phyloP scores from a whole-genome alignment of 1,140 invertebrate species.

The Homalodisca vitripennis region DNA sequence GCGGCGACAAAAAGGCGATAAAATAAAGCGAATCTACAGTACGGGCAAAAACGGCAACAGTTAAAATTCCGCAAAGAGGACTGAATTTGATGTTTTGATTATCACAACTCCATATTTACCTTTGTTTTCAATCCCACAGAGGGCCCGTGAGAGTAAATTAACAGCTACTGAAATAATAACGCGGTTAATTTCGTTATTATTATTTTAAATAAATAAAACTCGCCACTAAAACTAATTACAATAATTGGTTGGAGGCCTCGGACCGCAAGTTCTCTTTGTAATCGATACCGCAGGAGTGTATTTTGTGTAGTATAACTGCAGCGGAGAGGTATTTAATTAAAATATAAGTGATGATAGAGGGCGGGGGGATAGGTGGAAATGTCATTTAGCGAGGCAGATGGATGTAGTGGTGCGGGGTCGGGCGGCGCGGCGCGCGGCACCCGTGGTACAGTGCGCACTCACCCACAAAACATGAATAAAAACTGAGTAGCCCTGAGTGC shows the following conservation, averaged over 20 bases:
- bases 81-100: too few relatives aligned
- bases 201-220: neutral
- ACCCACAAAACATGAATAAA: slow-evolving; percentile 11
- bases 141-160: too few relatives aligned
- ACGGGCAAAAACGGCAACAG: too few relatives aligned
- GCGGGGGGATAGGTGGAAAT: slow-evolving; percentile 8
- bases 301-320: neutral
- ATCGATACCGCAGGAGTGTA: neutral
- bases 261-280: neutral
- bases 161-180: too few relatives aligned
- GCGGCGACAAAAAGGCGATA: too few relatives aligned
- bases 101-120: too few relatives aligned
- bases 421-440: too few relatives aligned
- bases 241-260: neutral
- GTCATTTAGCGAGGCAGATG: slow-evolving; percentile 6
- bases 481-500: neutral
- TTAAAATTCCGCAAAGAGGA: too few relatives aligned
- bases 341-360: neutral
- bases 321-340: slow-evolving; percentile 15
- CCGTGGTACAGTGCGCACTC: neutral
- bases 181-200: too few relatives aligned
- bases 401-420: neutral
- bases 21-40: too few relatives aligned
- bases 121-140: too few relatives aligned
- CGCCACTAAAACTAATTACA: neutral